Conservation (phyloP, 2,113 vertebrate species). For the Ciconia stormi region DNA sequence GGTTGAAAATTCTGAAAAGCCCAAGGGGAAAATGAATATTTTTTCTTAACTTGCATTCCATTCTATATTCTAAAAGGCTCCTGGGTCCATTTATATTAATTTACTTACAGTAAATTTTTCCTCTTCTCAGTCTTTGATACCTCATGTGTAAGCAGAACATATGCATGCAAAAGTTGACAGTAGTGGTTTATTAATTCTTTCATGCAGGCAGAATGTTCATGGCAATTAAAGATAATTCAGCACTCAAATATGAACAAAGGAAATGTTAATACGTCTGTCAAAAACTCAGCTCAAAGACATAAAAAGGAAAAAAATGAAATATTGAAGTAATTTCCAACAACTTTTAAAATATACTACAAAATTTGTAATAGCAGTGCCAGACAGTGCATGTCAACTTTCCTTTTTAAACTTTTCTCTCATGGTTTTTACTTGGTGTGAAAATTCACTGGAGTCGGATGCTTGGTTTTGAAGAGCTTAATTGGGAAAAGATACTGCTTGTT, state of each 20-base stretch:
- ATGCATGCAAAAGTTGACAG: constrained; percentile 24
- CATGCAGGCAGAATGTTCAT: constrained; percentile 16
- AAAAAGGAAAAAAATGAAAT: neutral
- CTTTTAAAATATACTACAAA: neutral
- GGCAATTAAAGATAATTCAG: constrained; percentile 61
- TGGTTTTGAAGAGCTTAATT: neutral
- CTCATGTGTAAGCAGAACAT: constrained; percentile 2
- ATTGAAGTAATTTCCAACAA: constrained; percentile 11
- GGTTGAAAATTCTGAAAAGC: neutral
- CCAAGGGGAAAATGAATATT: neutral
- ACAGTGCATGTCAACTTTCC: neutral
- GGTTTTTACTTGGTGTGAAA: neutral
- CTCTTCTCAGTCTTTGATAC: neutral
- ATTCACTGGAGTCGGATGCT: neutral
- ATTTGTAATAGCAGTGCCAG: neutral
- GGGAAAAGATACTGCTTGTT: neutral
- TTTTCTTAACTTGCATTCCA: constrained; percentile 2
- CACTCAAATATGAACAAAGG: constrained; percentile 53
- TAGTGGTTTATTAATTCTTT: constrained; percentile 47
- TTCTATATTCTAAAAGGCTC: neutral
- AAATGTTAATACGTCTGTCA: constrained; percentile 53
- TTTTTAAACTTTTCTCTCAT: neutral
- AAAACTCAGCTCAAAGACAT: constrained; percentile 15
- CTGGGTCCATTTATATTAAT: constrained; percentile 23
- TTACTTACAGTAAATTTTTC: neutral